Evolutionary conservation across 1,140 invertebrate species (phyloP).

Genomic region (Aphaenogaster floridana): DNA sequence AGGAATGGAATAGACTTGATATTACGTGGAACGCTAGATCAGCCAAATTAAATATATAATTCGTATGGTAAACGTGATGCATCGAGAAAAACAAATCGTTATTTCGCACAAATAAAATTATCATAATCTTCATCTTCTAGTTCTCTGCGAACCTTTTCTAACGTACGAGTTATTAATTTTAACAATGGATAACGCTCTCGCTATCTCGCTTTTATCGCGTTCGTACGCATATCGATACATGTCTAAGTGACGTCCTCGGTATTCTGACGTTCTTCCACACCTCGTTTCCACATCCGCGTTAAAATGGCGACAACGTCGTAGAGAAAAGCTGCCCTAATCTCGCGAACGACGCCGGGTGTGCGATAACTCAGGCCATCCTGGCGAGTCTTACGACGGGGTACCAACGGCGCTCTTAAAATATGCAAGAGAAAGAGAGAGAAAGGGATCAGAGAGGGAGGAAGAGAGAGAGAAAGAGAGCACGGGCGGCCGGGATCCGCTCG

Average conservation of each 20-base stretch:
- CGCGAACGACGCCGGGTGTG: constrained; percentile 42
- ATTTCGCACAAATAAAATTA: background rate
- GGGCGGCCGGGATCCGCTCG: constrained; percentile 68
- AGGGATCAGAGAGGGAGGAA: background rate
- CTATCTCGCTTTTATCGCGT: background rate
- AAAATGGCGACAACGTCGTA: constrained; percentile 38
- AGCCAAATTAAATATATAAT: constrained; percentile 17
- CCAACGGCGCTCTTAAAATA: constrained; percentile 61
- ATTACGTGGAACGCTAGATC: background rate
- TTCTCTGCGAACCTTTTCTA: background rate
- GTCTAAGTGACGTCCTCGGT: background rate
- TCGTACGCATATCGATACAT: background rate
- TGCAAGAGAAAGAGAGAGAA: constrained; percentile 50
- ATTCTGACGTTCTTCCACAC: background rate
- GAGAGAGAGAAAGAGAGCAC: constrained; percentile 40
- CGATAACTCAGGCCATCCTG: constrained; percentile 60
- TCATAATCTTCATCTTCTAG: background rate
- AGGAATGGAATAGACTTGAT: constrained; percentile 47
- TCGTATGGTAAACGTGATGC: background rate
- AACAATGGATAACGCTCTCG: background rate
- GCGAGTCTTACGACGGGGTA: constrained; percentile 24
- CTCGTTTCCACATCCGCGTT: constrained; percentile 24
- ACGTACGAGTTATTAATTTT: background rate
- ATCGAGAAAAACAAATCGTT: background rate
- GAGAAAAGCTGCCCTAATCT: constrained; percentile 39